Conservation (phyloP, 2,888 invertebrate species). For the Eupithecia subfuscata region DNA sequence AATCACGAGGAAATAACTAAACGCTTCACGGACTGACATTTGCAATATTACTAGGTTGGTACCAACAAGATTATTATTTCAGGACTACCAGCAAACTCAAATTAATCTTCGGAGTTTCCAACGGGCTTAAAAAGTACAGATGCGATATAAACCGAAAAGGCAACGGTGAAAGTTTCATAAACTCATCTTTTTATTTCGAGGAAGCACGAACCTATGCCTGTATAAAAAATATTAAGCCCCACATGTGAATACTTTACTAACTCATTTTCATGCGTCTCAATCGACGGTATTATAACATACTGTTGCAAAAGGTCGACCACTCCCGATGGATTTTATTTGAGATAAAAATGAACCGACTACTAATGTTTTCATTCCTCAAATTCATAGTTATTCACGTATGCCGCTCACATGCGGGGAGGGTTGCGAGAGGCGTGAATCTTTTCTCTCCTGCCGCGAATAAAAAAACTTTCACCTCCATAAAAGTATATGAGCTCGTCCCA, state of each 20-base stretch:
- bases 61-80: neutral
- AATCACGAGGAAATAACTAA: slow-evolving; percentile 52
- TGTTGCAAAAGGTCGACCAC: slow-evolving; percentile 48
- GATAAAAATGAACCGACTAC: slow-evolving; percentile 63
- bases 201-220: slow-evolving; percentile 24
- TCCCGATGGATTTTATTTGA: slow-evolving; percentile 56
- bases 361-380: slow-evolving; percentile 67
- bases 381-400: slow-evolving; percentile 69
- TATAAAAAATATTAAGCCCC: slow-evolving; percentile 30
- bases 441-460: slow-evolving; percentile 77
- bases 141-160: neutral
- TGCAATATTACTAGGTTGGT: slow-evolving; percentile 29
- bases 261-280: slow-evolving; percentile 47
- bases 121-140: neutral
- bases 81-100: neutral
- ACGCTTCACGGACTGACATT: slow-evolving; percentile 45
- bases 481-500: slow-evolving; percentile 83
- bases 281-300: slow-evolving; percentile 48
- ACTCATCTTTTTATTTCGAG: slow-evolving; percentile 21
- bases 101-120: neutral
- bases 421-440: slow-evolving; percentile 71
- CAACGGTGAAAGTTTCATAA: slow-evolving; percentile 17
- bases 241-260: slow-evolving; percentile 41
- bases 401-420: slow-evolving; percentile 64
- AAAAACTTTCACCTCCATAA: slow-evolving; percentile 79